Conservation (phyloP, 2,113 vertebrate genomes). For the Okapia johnstoni region DNA sequence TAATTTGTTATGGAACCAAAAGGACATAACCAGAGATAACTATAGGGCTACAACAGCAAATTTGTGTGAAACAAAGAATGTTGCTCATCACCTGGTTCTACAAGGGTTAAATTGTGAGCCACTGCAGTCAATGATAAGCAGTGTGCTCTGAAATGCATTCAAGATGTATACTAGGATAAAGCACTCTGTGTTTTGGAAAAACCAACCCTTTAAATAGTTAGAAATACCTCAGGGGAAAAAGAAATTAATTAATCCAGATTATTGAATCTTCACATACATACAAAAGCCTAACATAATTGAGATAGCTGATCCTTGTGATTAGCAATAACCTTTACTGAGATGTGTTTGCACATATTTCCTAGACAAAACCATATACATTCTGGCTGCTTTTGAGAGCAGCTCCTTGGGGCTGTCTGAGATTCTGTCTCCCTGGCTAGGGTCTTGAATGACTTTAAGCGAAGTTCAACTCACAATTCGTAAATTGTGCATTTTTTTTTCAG, state of each 20-base stretch:
- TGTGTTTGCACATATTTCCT: neutral
- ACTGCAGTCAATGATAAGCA: neutral
- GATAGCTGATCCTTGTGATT: neutral
- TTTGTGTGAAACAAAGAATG: neutral
- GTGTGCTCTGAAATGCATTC: neutral
- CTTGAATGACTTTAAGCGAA: neutral
- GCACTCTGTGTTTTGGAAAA: neutral
- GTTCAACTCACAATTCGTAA: neutral
- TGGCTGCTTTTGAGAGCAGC: neutral
- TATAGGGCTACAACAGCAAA: neutral
- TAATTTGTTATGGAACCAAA: neutral
- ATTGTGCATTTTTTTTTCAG: neutral
- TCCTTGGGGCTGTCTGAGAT: neutral
- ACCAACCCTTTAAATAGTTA: neutral
- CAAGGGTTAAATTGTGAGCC: neutral
- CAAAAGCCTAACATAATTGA: neutral
- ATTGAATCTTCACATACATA: neutral
- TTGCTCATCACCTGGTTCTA: neutral
- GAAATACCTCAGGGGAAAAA: neutral
- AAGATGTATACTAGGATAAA: neutral
- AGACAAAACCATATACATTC: neutral
- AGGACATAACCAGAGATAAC: neutral
- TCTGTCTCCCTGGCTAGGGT: neutral
- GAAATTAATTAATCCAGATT: neutral
- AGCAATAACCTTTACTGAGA: neutral